These are phyloP conservation scores for Arizona elegans DNA, from an alignment of 2,113 vertebrate species.

Conservation along the genomic window DNA sequence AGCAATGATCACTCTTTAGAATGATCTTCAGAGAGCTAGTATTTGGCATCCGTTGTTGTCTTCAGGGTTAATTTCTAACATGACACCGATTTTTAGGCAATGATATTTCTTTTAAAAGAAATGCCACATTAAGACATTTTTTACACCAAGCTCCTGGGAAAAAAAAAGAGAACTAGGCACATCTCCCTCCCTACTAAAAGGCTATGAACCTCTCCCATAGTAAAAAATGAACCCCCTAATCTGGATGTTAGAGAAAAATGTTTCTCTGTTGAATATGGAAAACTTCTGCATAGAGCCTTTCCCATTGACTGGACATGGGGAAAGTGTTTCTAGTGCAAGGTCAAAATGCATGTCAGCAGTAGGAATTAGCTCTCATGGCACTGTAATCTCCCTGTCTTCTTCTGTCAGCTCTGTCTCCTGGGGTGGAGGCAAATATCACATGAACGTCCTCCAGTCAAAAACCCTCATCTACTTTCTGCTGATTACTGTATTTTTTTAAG, in stretches of 20 bases:
- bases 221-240: neutral
- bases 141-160: neutral
- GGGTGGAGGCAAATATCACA: neutral
- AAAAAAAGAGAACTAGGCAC: neutral
- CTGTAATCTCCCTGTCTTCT: neutral
- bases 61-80: neutral
- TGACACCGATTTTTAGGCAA: neutral
- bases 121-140: neutral
- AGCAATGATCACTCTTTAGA: neutral
- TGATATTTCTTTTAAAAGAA: neutral
- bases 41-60: neutral
- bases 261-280: neutral
- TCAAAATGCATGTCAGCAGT: neutral
- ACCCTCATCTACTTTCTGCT: neutral
- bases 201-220: neutral
- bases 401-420: neutral
- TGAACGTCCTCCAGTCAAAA: neutral
- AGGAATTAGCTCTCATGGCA: neutral
- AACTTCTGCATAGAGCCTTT: neutral
- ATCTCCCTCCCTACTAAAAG: neutral
- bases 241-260: neutral
- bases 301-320: neutral
- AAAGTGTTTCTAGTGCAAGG: neutral
- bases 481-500: neutral
- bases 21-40: neutral